phyloP scores from a whole-genome alignment of 2,797 vertebrate species.

The Ciconia nigra region DNA sequence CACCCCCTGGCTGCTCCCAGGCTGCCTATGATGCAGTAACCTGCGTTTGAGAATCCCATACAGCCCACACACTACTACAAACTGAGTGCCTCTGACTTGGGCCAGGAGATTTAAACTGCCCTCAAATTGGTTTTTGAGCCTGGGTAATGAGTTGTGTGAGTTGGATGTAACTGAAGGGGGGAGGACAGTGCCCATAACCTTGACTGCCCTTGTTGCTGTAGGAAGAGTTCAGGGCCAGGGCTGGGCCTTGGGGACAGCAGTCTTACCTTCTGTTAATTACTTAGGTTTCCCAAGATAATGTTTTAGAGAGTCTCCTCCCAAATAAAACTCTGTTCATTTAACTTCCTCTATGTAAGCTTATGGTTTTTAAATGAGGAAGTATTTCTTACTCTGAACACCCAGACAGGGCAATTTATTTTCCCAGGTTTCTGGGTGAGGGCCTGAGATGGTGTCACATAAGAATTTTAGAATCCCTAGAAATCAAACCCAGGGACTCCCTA shows the following conservation, averaged over 20 bases:
- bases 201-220: background rate
- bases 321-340: background rate
- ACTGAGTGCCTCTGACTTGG: background rate
- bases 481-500: background rate
- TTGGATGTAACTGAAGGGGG: background rate
- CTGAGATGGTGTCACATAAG: background rate
- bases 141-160: background rate
- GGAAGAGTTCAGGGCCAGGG: background rate
- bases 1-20: background rate
- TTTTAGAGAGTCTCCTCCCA: background rate
- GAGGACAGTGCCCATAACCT: background rate
- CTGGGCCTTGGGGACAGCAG: background rate
- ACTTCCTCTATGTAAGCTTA: background rate
- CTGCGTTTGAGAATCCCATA: background rate
- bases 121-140: background rate
- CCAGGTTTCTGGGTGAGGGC: background rate
- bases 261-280: background rate
- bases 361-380: background rate
- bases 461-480: constrained; percentile 20
- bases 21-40: background rate
- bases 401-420: constrained; percentile 22
- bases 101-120: background rate
- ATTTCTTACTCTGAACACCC: background rate
- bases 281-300: background rate
- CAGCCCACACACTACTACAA: background rate